Evolutionary conservation across 2,888 invertebrate species (phyloP).

Genomic region (Aplocera efformata): DNA sequence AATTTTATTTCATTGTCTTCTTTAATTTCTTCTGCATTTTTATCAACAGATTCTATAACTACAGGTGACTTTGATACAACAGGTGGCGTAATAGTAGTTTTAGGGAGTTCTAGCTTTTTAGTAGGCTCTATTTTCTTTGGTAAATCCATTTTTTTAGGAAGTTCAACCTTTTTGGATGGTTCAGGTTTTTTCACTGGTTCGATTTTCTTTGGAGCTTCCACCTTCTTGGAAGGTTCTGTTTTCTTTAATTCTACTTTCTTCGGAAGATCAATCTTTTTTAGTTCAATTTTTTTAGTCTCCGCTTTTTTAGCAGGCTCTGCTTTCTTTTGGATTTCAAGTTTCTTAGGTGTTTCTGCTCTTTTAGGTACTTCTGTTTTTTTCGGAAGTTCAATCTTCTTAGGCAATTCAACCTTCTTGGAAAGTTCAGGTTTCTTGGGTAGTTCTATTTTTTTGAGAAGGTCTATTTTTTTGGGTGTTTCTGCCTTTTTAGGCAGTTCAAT

Average conservation of each 20-base stretch:
- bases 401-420: conserved; percentile 32
- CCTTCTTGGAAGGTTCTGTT: conserved; percentile 26
- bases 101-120: conserved; percentile 16
- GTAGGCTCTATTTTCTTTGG: conserved; percentile 22
- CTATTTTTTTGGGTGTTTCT: conserved; percentile 32
- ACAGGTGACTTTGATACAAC: conserved; percentile 19
- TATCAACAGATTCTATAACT: conserved; percentile 17
- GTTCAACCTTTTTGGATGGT: conserved; percentile 13
- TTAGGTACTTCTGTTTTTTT: conserved; percentile 18
- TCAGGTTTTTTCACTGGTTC: conserved; percentile 32
- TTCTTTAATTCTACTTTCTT: conserved; percentile 27
- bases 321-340: not conserved
- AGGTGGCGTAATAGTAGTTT: conserved; percentile 16
- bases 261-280: conserved; percentile 31
- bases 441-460: conserved; percentile 27
- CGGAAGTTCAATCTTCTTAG: conserved; percentile 10
- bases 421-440: conserved; percentile 34
- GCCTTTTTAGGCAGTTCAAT: conserved; percentile 18
- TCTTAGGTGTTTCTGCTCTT: conserved; percentile 21
- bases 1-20: conserved; percentile 36
- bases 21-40: conserved; percentile 20
- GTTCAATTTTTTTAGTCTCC: conserved; percentile 2
- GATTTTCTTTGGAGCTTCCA: conserved; percentile 35
- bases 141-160: conserved; percentile 21
- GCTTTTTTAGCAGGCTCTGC: conserved; percentile 19